These are phyloP conservation scores for Creontiades dilutus DNA, from an alignment of 2,888 invertebrate species.

Conservation along the genomic window DNA sequence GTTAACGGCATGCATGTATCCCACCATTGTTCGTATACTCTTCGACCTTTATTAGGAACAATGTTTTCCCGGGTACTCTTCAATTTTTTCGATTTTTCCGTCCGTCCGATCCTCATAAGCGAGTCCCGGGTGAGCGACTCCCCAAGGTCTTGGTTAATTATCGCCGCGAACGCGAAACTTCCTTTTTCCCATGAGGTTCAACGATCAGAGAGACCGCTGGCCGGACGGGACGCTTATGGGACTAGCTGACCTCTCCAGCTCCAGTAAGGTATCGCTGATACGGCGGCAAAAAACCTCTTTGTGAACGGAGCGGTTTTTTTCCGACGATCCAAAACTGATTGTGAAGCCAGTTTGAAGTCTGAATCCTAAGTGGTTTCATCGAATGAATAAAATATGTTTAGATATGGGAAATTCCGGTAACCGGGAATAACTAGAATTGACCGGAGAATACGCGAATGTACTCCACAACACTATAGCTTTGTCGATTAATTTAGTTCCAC, in stretches of 20 bases:
- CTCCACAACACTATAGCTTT: no score
- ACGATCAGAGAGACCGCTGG: slow-evolving; percentile 28
- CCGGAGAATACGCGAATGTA: no score
- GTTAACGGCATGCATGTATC: no score
- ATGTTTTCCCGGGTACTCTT: not conserved
- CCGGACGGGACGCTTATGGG: slow-evolving; percentile 19
- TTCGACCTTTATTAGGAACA: not conserved
- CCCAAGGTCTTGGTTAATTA: slow-evolving; percentile 10
- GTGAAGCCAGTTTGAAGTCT: not conserved
- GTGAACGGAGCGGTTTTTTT: not conserved
- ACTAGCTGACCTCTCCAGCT: slow-evolving; percentile 14
- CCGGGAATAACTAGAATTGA: no score
- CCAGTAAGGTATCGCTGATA: not conserved
- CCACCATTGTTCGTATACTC: no score
- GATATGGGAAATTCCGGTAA: no score
- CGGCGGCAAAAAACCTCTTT: not conserved
- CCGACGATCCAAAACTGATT: not conserved
- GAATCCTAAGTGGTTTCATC: no score
- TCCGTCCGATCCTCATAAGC: not conserved
- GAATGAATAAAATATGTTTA: no score
- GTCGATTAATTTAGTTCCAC: no score
- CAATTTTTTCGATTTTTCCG: not conserved
- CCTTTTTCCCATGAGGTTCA: slow-evolving; percentile 40
- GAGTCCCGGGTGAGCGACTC: slow-evolving; percentile 10
- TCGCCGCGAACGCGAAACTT: slow-evolving; percentile 32